Base-by-base conservation (phyloP, 2,888 invertebrate genomes). In the Hedychridium roseum region DNA sequence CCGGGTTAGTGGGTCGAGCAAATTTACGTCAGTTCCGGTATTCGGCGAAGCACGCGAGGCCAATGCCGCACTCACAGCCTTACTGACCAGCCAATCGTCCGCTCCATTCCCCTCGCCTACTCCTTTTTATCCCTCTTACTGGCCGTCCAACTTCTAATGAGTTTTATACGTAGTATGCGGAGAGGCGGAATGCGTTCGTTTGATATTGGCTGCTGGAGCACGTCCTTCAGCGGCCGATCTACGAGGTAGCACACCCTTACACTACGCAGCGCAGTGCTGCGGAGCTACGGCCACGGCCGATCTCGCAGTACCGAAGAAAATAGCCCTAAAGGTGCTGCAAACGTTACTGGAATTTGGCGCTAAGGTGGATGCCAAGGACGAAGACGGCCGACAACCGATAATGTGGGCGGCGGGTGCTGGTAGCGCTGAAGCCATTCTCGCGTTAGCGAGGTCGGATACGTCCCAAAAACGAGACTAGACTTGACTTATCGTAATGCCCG, bases 361-460 rank as follows among this genome's bases (percentile, higher is more conserved):
- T 2, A 85, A 88, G 14, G 91, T 95, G 1, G 89, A 93, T 60
- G 92, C 92, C 1, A 85, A 87, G 43, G 99, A 99, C 79, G 89
- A 91, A 32, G 97, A 98, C 73, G 93, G 94, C 0, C 83, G 98
- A 5, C 94, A 95, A 66, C 97, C 98, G 1, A 82, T 99, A 41
- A 81, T 98, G 7, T 99, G 99, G 99, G 97, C 98, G 0, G 95
- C 97, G 0, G 96, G 96, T 59, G 94, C 97, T 15, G 98, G 97
- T 3, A 95, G 94, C 27, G 89, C 92, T 0, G 92, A 95, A 59
- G 97, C 97, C 0, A 89, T 97, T 44, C 82, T 94, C 36, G 90
- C 94, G 0, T 80, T 99, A 47, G 88, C 95, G 11, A 91, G 94
- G 73, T 78, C n/a, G 6, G 5, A 2, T 9, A 23, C 16, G 12